Base-by-base conservation (phyloP, 1,140 invertebrate species). In the Littorina saxatilis region DNA sequence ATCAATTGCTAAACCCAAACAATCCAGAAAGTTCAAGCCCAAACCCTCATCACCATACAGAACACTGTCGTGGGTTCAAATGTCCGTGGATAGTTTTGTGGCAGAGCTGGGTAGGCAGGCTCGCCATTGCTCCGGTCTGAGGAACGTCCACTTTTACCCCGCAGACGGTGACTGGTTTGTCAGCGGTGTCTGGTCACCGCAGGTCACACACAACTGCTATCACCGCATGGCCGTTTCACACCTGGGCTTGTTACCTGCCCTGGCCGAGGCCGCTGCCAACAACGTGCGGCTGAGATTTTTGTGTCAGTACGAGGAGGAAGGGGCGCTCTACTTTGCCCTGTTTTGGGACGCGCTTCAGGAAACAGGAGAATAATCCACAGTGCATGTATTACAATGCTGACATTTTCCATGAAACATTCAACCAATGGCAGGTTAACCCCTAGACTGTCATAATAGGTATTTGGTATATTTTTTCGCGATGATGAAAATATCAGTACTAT, bases 221-320 rank as follows among this genome's bases (percentile, higher is more conserved):
- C 87, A 88, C 47, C 74, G 87, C 75, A 76, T 83, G 79, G 72
- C 74, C 52, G 83, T 86, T 32, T 87, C 87, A 13, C 75, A 80
- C 4, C 85, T 84, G 83, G 85, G 87, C 4, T 83, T 88, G 72
- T n/a, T 87, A 11, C 86, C 86, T 73, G 87, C 87, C 37, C 39
- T 87, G n/a, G 63, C 61, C 20, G 78, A 86, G 58, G 84, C 80
- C 73, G 79, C 83, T n/a, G 78, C 76, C 17, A 47, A 79, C 32
- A 84, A 86, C 81, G 70, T 85, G 13, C 61, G 27, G 0, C 13
- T 87, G 4, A 78, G 83, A 29, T 82, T 75, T 32, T 23, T 87
- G 17, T 85, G 84, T 75, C 66, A 82, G 50, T 88, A 88, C 70
- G 20, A 75, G 35, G 82, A 84, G 32, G 87, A 88, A 63, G 84